phyloP scores from a whole-genome alignment of 2,113 vertebrate species.

The Sciurus niger region DNA sequence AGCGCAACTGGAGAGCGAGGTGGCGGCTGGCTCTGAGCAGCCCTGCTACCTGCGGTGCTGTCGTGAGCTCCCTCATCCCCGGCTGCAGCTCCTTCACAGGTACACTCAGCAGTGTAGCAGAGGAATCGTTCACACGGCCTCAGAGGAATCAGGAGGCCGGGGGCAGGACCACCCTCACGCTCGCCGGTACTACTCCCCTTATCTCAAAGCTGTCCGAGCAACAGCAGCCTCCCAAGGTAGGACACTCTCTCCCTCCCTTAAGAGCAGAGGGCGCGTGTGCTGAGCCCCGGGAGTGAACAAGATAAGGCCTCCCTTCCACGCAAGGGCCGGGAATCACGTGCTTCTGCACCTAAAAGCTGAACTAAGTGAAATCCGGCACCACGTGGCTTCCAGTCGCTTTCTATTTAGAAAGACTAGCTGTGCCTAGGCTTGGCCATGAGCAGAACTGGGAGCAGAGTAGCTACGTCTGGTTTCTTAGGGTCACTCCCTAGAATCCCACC shows the following conservation, averaged over 20 bases:
- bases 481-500: rapidly evolving
- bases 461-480: rapidly evolving
- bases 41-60: rapidly evolving
- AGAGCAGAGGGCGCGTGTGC: background rate
- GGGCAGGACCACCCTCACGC: rapidly evolving
- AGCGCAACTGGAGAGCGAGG: rapidly evolving
- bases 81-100: rapidly evolving
- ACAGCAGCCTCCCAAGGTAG: rapidly evolving
- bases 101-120: background rate
- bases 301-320: rapidly evolving
- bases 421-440: rapidly evolving
- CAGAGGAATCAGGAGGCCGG: rapidly evolving
- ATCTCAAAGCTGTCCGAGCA: background rate
- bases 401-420: rapidly evolving
- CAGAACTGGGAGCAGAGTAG: rapidly evolving
- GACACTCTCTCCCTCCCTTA: rapidly evolving
- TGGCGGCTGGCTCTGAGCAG: rapidly evolving
- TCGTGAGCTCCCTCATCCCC: background rate
- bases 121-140: rapidly evolving
- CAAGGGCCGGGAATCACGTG: background rate
- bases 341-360: rapidly evolving
- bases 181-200: rapidly evolving
- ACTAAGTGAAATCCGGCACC: background rate
- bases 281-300: rapidly evolving
- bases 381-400: background rate